Base-by-base conservation (phyloP, 2,888 invertebrate genomes). In the Acronicta psi region DNA sequence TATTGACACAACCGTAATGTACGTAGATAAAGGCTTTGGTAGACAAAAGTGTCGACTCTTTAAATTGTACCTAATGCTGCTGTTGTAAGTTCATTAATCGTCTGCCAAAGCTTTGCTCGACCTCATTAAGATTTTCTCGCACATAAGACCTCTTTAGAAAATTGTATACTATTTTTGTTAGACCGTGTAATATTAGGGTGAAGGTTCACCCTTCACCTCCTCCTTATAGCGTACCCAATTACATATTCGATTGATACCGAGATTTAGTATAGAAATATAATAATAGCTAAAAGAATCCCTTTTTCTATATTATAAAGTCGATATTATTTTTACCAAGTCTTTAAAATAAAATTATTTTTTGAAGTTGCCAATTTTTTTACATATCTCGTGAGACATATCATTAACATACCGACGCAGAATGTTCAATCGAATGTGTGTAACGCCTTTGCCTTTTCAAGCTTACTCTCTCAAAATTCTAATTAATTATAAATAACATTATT, bases 371-470 rank as follows among this genome's bases (percentile, higher is more conserved):
- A 47, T 55, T 73, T 73, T 62, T 63, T 73, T 59, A 82, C 85
- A 87, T 87, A 87, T 87, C 87, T 75, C 70, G 59, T 63, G 58
- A 80, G 77, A 86, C 87, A 87, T 87, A 87, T 87, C 87, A 83
- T 69, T 50, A 60, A 38, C 18, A 34, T 59, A 59, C 18, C 36
- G 55, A 59, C 60, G 55, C 40, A 49, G 18, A 43, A 60, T 56
- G 44, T 67, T 63, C 18, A 42, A 65, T 49, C 38, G 41, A 47
- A 51, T 44, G 56, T 18, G 31, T 56, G 20, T 23, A 47, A 31
- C 45, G 13, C 13, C 49, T 44, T 46, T 43, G 41, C 51, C 16
- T 40, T 42, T 18, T 23, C 29, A 23, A 38, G 45, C 11, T 59
- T 43, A 37, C 37, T 36, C 20, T 51, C 47, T 45, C 36, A 50